Evolutionary conservation across 2,113 vertebrate genomes (phyloP).

Genomic region (Pontoporia blainvillei): DNA sequence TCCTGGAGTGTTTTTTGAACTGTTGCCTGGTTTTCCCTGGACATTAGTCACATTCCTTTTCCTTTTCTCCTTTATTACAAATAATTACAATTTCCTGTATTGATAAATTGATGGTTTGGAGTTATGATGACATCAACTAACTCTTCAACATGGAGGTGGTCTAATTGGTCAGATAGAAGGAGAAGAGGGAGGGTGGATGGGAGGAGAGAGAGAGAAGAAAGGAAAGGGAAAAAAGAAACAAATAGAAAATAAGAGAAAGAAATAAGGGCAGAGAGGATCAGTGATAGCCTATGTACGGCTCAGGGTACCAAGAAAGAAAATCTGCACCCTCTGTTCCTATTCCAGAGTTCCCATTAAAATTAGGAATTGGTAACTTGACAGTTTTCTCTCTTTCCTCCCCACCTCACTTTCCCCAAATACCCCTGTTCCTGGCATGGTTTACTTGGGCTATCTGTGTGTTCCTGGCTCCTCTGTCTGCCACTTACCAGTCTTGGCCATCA

Average conservation of each 20-base stretch:
- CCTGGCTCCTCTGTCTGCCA: conserved; percentile 44
- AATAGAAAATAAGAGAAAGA: neutral
- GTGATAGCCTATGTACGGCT: neutral
- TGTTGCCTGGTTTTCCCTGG: conserved; percentile 68
- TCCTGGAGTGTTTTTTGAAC: conserved; percentile 77
- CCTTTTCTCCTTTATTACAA: conserved; percentile 76
- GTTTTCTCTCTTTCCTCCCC: conserved; percentile 35
- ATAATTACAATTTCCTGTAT: conserved; percentile 68
- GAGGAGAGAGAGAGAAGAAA: neutral
- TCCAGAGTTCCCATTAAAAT: neutral
- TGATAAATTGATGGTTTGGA: conserved; percentile 53
- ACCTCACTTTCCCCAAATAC: neutral
- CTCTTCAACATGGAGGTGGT: conserved; percentile 31
- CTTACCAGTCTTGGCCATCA: conserved; percentile 47
- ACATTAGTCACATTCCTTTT: conserved; percentile 74
- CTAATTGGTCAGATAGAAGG: neutral
- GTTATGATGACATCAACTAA: conserved; percentile 1
- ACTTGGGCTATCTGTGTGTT: conserved; percentile 42
- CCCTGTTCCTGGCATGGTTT: conserved; percentile 34
- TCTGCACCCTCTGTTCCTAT: neutral
- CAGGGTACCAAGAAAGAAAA: neutral
- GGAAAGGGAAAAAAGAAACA: too few species aligned
- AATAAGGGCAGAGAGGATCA: neutral
- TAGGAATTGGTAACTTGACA: conserved; percentile 4
- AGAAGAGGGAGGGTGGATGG: neutral